Conservation (phyloP, 2,797 vertebrate species). For the Channa striata region DNA sequence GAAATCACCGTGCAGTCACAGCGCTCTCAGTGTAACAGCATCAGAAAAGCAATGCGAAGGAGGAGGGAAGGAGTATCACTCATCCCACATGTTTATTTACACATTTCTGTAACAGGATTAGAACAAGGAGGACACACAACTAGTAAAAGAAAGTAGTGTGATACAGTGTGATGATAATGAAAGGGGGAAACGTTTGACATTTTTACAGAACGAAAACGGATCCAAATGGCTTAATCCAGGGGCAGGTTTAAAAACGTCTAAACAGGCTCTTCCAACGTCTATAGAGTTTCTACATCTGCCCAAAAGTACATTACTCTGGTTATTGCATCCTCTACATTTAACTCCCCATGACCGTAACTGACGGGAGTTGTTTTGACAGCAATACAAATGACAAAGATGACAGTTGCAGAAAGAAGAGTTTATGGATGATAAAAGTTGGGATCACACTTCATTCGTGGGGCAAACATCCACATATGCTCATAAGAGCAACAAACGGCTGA, state of each 20-base stretch:
- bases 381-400: conserved; percentile 16
- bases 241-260: background rate
- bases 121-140: background rate
- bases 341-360: no score
- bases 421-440: conserved; percentile 24
- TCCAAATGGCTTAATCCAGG: background rate
- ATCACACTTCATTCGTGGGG: conserved; percentile 27
- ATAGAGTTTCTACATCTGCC: conserved; percentile 5
- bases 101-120: background rate
- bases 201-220: background rate
- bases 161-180: conserved; percentile 5
- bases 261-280: no score
- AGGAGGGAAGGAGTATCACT: background rate
- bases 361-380: conserved; percentile 6
- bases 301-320: conserved; percentile 1
- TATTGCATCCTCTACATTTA: no score
- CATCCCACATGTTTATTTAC: background rate
- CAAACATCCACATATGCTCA: conserved; percentile 43
- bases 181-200: background rate
- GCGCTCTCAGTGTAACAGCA: conserved; percentile 36
- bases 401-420: conserved; percentile 16
- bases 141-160: conserved; percentile 42
- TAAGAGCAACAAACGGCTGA: no score
- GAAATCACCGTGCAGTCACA: conserved; percentile 54
- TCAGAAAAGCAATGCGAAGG: conserved; percentile 20